Conservation (phyloP, 64 coral and sea anemone species). For the Trachythela sp. region DNA sequence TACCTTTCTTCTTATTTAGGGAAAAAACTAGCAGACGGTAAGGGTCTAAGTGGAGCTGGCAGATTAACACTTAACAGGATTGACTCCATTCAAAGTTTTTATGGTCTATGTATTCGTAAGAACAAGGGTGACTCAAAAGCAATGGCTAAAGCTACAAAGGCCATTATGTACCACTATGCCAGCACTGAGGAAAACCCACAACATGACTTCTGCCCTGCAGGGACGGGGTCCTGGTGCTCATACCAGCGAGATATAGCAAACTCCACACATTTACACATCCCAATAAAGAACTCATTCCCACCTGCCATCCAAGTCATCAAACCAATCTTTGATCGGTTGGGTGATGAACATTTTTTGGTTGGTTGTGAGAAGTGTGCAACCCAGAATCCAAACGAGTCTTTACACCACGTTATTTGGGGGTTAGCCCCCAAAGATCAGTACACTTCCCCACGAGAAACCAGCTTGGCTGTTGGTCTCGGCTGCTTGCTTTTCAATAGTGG, state of each 20-base stretch:
- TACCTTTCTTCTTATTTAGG: background rate
- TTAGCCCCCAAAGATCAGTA: constrained; percentile 49
- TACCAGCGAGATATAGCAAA: background rate
- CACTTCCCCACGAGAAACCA: constrained; percentile 44
- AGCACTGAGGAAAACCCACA: constrained; percentile 44
- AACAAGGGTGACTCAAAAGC: constrained; percentile 48
- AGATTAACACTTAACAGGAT: constrained; percentile 41
- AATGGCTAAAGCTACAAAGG: constrained; percentile 54
- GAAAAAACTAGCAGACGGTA: constrained; percentile 1
- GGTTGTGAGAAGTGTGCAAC: too few species aligned
- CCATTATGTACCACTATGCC: constrained; percentile 56
- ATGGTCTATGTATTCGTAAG: constrained; percentile 38
- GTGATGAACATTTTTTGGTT: background rate
- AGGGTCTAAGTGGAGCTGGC: constrained; percentile 28
- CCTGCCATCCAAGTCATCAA: constrained; percentile 13
- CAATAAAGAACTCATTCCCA: background rate
- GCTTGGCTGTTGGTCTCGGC: constrained; percentile 35
- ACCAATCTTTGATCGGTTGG: background rate
- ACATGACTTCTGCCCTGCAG: background rate
- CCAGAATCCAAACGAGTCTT: too few species aligned
- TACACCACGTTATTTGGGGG: constrained; percentile 58
- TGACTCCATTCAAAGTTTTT: constrained; percentile 57
- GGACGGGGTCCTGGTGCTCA: background rate
- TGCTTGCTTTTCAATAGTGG: too few species aligned
- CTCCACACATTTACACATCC: background rate